Conservation (phyloP, 2,888 invertebrate species). For the Sisyra terminalis region DNA sequence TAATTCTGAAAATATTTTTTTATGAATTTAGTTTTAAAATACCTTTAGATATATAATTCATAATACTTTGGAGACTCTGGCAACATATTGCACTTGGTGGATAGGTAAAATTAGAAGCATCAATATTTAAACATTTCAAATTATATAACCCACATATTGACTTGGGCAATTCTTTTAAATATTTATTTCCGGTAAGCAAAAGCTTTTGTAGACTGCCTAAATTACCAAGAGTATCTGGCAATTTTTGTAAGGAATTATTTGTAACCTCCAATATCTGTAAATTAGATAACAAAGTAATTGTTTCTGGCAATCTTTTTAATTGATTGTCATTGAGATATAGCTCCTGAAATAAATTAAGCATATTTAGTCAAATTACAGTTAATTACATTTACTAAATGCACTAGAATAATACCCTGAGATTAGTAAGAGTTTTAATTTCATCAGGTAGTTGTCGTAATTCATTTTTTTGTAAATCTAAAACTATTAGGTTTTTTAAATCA, state of each 20-base stretch:
- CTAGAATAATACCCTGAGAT: constrained; percentile 38
- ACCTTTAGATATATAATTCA: constrained; percentile 44
- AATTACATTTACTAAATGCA: no score
- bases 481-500: constrained; percentile 48
- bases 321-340: constrained; percentile 57
- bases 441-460: constrained; percentile 43
- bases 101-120: constrained; percentile 42
- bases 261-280: constrained; percentile 54
- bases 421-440: constrained; percentile 44
- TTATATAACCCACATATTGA: constrained; percentile 46
- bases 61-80: constrained; percentile 44
- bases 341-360: constrained; percentile 33
- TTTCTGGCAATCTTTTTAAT: constrained; percentile 48
- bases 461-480: constrained; percentile 51
- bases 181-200: constrained; percentile 40
- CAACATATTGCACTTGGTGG: constrained; percentile 43
- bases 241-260: constrained; percentile 44
- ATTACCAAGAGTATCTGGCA: constrained; percentile 46
- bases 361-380: no score
- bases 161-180: constrained; percentile 41
- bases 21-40: constrained; percentile 11
- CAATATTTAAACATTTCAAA: constrained; percentile 42
- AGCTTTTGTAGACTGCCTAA: constrained; percentile 42
- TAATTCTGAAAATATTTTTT: constrained; percentile 6
- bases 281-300: constrained; percentile 42